Conservation (phyloP, 2,797 vertebrate species). For the Hemitrygon akajei region DNA sequence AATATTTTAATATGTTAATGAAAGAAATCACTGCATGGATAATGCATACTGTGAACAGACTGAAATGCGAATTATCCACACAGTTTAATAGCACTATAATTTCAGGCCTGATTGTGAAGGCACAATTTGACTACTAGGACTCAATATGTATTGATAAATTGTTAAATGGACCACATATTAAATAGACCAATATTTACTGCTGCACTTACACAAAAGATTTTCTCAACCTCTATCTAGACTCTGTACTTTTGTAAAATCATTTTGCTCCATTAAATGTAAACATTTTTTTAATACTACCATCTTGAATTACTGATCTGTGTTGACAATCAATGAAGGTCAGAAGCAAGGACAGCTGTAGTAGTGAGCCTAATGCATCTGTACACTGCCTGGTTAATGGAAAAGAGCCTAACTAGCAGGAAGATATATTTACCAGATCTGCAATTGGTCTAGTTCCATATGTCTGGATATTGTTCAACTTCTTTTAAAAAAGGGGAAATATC, state of each 20-base stretch:
- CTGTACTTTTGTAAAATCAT: neutral
- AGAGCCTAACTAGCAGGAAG: neutral
- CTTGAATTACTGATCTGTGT: neutral
- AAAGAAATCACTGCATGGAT: neutral
- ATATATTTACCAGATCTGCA: neutral
- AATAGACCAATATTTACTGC: neutral
- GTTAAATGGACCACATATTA: slow-evolving; percentile 8
- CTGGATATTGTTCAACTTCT: neutral
- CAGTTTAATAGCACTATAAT: neutral
- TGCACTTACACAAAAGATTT: neutral
- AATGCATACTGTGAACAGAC: neutral
- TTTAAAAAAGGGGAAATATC: neutral
- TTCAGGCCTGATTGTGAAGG: neutral
- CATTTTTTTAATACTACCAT: neutral
- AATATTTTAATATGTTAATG: slow-evolving; percentile 27
- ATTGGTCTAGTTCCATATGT: neutral
- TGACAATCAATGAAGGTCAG: neutral
- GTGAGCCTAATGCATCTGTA: neutral
- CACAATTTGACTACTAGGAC: neutral
- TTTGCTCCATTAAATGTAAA: slow-evolving; percentile 9
- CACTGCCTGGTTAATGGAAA: slow-evolving; percentile 23
- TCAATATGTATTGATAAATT: neutral
- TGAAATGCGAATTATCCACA: slow-evolving; percentile 7
- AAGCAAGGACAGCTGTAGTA: neutral
- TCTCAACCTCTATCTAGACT: neutral